These are phyloP conservation scores for Aphidius ervi DNA, from an alignment of 1,140 invertebrate species.

Conservation along the genomic window DNA sequence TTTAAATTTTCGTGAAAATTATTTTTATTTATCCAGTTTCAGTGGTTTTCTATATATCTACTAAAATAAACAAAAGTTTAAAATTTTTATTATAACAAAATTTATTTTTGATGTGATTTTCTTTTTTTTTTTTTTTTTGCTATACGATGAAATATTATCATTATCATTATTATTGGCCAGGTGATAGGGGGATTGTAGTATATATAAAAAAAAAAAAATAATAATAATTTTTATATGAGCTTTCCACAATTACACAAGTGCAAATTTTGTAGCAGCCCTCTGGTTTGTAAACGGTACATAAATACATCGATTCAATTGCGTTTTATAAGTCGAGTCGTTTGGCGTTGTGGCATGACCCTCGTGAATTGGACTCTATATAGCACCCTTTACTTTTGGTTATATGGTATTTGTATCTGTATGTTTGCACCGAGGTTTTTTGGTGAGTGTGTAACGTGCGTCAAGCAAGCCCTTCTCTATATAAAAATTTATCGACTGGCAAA, in stretches of 20 bases:
- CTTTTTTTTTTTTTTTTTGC: not conserved
- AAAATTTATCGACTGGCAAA: constrained; percentile 57
- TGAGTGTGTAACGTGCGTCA: constrained; percentile 10
- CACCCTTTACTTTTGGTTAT: not conserved
- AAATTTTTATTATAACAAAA: too few species aligned
- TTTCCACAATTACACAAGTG: constrained; percentile 47
- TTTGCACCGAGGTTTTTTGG: not conserved
- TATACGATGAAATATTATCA: too few species aligned
- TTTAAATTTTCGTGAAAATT: constrained; percentile 1
- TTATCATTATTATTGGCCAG: too few species aligned
- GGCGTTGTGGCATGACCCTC: not conserved
- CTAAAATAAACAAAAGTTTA: too few species aligned
- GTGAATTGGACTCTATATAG: not conserved
- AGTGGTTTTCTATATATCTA: too few species aligned
- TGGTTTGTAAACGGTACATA: constrained; percentile 49
- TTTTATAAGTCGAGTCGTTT: constrained; percentile 36
- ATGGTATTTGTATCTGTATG: constrained; percentile 1
- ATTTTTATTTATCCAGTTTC: too few species aligned
- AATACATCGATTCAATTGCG: constrained; percentile 56
- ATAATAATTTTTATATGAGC: not conserved
- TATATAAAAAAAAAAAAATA: too few species aligned
- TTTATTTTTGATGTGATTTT: not conserved
- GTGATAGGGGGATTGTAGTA: too few species aligned
- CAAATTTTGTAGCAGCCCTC: constrained; percentile 41
- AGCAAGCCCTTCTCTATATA: constrained; percentile 48